Percentiles rank a stretch among this genome's conserved stretches.
These are phyloP conservation scores for Pseudomyrmex dendroicus DNA, from an alignment of 1,140 invertebrate species.

Conservation along the genomic window DNA sequence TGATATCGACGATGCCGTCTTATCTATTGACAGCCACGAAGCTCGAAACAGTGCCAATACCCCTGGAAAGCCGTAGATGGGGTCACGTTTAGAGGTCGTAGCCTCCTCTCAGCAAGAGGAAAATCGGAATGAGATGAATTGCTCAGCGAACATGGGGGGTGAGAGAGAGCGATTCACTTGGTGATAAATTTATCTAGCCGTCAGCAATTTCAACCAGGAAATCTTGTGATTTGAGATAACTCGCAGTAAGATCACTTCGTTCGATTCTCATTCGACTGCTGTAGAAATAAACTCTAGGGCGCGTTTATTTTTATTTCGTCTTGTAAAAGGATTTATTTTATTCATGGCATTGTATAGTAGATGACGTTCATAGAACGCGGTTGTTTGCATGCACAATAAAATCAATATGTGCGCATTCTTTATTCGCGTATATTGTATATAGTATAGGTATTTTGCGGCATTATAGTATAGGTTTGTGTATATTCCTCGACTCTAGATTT, in stretches of 20 bases:
- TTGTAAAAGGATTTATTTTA: conserved; percentile 7
- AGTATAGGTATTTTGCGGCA: no score
- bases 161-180: conserved; percentile 1
- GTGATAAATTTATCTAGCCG: conserved; percentile 50
- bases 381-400: neutral
- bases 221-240: conserved; percentile 42
- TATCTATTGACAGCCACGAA: conserved; percentile 29
- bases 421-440: neutral
- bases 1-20: conserved; percentile 15
- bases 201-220: conserved; percentile 47
- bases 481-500: neutral
- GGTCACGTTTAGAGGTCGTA: conserved; percentile 40
- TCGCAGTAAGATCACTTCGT: conserved; percentile 15
- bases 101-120: neutral
- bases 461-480: neutral
- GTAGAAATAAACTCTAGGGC: neutral
- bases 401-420: neutral
- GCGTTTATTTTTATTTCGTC: neutral
- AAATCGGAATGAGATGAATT: conserved; percentile 49
- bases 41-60: conserved; percentile 36
- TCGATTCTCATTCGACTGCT: conserved; percentile 16
- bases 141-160: conserved; percentile 24
- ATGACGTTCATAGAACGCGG: neutral
- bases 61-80: conserved; percentile 18
- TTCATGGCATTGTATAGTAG: neutral